Base-by-base conservation (phyloP, 2,888 invertebrate species). In the Cryptocephalus primarius region DNA sequence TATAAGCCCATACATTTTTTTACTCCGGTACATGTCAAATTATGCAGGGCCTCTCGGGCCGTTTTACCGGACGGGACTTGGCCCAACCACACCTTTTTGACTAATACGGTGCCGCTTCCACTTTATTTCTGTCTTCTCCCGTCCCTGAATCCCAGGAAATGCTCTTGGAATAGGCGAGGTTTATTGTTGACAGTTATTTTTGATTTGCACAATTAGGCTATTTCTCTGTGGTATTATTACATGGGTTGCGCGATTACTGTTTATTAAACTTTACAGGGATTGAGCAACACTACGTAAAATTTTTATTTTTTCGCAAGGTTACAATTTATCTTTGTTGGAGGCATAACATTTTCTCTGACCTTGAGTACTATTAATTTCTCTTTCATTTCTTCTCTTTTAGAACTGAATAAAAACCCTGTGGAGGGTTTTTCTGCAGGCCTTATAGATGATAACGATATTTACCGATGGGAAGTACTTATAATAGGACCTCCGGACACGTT, bases 381-480 rank as follows among this genome's bases (percentile, higher is more conserved):
- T 22, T 22, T 22, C 22, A 22, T 22, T 22, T 22, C 2, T 22
- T 39, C 40, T 55, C 46, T 82, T 84, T 61, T 79, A 96, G 97
- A 99, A 82, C 75, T 99, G 69, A 93, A 93, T 75, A 95, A 96
- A 77, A 94, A 95, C 80, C 96, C 97, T 70, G 96, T 97, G 46
- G 96, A 97, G 82, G 97, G 99, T 64, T 99, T 99, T 81, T 97
- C 97, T 75, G 99, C 99, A 73, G 99, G 99, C 63, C 82, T 99
- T 63, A 92, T 96, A 73, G 96, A 99, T 77, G 99, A 99, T 78
- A 90, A 93, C 82, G 96, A 99, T 76, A 94, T 99, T 73, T 99
- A 92, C 76, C 85, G 91, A 79, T 99, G 99, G 99, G 96, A 97
- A 82, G 96, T 99, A 63, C 85, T 99, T 64, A 96, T 99, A 71